Conservation (phyloP, 2,797 vertebrate genomes). For the Bufotes viridis region DNA sequence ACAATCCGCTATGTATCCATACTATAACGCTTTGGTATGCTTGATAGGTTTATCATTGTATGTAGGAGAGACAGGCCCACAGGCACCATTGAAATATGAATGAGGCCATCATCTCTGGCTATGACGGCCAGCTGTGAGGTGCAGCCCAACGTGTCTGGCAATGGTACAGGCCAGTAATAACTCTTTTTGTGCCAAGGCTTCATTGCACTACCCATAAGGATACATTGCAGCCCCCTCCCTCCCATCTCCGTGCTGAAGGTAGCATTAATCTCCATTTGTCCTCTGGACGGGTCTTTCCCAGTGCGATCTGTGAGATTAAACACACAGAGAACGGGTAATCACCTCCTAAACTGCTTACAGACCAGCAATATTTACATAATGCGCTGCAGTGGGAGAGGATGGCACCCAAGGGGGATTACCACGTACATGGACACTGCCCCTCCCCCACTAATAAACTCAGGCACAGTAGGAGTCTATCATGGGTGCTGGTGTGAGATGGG, state of each 20-base stretch:
- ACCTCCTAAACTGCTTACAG: slow-evolving; percentile 86
- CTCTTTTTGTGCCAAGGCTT: slow-evolving; percentile 34
- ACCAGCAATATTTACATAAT: slow-evolving; percentile 85
- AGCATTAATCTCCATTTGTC: slow-evolving; percentile 73
- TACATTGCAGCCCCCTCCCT: slow-evolving; percentile 57
- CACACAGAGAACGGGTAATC: slow-evolving; percentile 75
- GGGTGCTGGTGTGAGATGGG: not conserved
- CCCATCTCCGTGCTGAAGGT: slow-evolving; percentile 68
- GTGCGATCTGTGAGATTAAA: slow-evolving; percentile 74
- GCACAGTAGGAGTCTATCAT: not conserved
- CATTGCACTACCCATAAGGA: slow-evolving; percentile 40
- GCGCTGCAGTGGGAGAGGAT: slow-evolving; percentile 83
- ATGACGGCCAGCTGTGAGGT: slow-evolving; percentile 28
- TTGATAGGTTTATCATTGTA: slow-evolving; percentile 6
- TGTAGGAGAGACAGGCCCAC: slow-evolving; percentile 12
- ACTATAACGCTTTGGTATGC: not conserved
- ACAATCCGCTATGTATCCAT: not conserved
- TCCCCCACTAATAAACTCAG: slow-evolving; percentile 63
- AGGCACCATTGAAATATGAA: slow-evolving; percentile 17
- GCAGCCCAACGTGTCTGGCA: not conserved
- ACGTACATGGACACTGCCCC: slow-evolving; percentile 79
- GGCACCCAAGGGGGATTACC: slow-evolving; percentile 69
- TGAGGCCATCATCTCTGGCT: slow-evolving; percentile 14
- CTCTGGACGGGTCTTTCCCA: slow-evolving; percentile 69
- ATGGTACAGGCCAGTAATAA: slow-evolving; percentile 23